A percentile compares a stretch with the other conserved stretches of the same genome.
These are phyloP conservation scores for Phyllotreta cruciferae DNA, from an alignment of 2,888 invertebrate species.

Conservation along the genomic window DNA sequence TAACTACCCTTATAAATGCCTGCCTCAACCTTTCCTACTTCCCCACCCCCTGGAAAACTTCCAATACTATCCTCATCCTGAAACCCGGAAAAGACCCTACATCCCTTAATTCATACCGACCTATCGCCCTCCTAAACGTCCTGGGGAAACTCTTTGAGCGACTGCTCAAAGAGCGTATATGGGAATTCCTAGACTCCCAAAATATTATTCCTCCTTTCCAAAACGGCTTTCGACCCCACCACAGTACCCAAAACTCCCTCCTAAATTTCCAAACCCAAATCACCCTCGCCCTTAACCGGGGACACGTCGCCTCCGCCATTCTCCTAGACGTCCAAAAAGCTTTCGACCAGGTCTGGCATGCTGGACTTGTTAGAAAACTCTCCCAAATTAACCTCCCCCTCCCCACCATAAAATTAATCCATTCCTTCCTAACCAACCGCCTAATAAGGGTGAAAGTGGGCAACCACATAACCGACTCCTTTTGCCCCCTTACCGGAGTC, in stretches of 20 bases:
- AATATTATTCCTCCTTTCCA: conserved; percentile 3
- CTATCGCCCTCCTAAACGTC: background rate
- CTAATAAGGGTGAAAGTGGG: too few relatives aligned
- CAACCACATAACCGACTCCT: too few relatives aligned
- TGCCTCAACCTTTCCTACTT: conserved; percentile 1
- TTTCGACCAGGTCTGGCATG: too few relatives aligned
- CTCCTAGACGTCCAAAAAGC: conserved; percentile 4
- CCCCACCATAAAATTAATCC: too few relatives aligned
- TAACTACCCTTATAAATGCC: background rate
- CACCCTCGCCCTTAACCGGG: background rate
- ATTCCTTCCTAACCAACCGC: too few relatives aligned
- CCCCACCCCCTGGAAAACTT: background rate
- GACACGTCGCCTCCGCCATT: background rate
- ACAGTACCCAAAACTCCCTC: conserved; percentile 1
- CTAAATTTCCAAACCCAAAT: background rate
- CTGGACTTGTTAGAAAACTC: too few relatives aligned
- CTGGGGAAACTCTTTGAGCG: background rate
- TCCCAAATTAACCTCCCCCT: too few relatives aligned
- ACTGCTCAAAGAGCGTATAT: background rate
- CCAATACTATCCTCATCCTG: background rate
- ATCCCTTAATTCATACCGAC: background rate
- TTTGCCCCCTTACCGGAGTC: too few relatives aligned
- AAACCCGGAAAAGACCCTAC: background rate
- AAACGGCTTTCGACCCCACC: background rate
- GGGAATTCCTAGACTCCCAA: background rate